A percentile compares a stretch with the other conserved stretches of the same genome.
Evolutionary conservation across 2,113 vertebrate genomes (phyloP).

Genomic region (Sitta europaea): DNA sequence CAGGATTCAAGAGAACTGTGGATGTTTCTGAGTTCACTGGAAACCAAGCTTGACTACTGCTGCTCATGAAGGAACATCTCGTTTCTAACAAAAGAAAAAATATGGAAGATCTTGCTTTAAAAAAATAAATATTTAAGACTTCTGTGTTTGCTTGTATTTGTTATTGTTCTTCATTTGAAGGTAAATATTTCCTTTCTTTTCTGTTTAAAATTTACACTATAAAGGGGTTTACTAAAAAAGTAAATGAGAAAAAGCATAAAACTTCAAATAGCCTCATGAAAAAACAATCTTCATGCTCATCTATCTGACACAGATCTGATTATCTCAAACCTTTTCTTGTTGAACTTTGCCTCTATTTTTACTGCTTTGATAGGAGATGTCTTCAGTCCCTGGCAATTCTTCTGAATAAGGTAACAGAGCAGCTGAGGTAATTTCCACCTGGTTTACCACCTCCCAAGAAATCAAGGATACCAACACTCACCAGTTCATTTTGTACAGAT

Average conservation of each 20-base stretch:
- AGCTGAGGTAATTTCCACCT: neutral
- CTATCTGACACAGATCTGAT: neutral
- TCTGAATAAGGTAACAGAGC: neutral
- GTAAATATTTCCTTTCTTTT: neutral
- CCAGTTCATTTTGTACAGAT: neutral
- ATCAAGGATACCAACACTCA: neutral
- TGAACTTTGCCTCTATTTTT: neutral
- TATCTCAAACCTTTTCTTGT: neutral
- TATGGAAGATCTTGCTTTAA: neutral
- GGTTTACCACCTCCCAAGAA: neutral
- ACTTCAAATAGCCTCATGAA: neutral
- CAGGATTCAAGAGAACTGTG: neutral
- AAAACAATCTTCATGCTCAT: neutral
- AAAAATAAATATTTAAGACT: neutral
- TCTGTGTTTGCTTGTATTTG: neutral
- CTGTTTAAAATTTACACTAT: neutral
- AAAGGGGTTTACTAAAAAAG: neutral
- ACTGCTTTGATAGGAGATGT: neutral
- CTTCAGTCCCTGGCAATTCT: neutral
- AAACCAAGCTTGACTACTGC: neutral
- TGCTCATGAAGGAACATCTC: neutral
- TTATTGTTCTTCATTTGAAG: neutral
- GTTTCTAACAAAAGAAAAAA: neutral
- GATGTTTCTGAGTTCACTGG: neutral
- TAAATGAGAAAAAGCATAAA: neutral